phyloP scores from a whole-genome alignment of 2,113 vertebrate genomes.

The Syngnathus floridae region DNA sequence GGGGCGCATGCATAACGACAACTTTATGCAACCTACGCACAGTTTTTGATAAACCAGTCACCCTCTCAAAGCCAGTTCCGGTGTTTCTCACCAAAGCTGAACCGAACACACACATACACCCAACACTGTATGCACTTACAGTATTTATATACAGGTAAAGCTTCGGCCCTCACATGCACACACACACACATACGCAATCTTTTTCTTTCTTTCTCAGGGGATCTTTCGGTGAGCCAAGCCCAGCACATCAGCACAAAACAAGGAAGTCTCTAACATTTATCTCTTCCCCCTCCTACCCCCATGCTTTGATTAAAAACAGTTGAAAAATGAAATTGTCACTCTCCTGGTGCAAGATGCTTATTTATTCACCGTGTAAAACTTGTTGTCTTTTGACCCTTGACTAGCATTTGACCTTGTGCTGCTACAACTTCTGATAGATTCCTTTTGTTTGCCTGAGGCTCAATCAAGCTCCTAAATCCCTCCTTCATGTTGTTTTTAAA shows the following conservation, averaged over 20 bases:
- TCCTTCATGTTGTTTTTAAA: slow-evolving; percentile 63
- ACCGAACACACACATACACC: slow-evolving; percentile 15
- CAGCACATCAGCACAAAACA: slow-evolving; percentile 65
- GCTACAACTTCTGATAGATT: slow-evolving; percentile 61
- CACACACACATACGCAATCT: slow-evolving; percentile 36
- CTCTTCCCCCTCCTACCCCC: slow-evolving; percentile 46
- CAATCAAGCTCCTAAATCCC: slow-evolving; percentile 50
- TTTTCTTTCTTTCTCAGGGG: slow-evolving; percentile 69
- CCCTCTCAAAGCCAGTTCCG: slow-evolving; percentile 37
- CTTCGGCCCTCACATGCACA: slow-evolving; percentile 4
- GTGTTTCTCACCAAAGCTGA: not conserved
- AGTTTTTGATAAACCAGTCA: slow-evolving; percentile 12
- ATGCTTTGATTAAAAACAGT: slow-evolving; percentile 46
- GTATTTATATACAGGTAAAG: slow-evolving; percentile 11
- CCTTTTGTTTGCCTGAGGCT: slow-evolving; percentile 47
- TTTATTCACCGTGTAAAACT: slow-evolving; percentile 67
- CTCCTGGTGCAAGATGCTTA: slow-evolving; percentile 62
- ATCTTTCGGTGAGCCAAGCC: slow-evolving; percentile 63
- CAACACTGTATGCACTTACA: slow-evolving; percentile 43
- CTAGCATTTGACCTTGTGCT: slow-evolving; percentile 68
- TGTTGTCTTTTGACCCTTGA: slow-evolving; percentile 48
- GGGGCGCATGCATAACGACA: slow-evolving; percentile 29
- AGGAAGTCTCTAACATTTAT: slow-evolving; percentile 30
- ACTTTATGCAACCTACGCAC: slow-evolving; percentile 42
- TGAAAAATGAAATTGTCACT: slow-evolving; percentile 42